phyloP scores from a whole-genome alignment of 2,113 vertebrate genomes.

The Cynopterus brachyotis region DNA sequence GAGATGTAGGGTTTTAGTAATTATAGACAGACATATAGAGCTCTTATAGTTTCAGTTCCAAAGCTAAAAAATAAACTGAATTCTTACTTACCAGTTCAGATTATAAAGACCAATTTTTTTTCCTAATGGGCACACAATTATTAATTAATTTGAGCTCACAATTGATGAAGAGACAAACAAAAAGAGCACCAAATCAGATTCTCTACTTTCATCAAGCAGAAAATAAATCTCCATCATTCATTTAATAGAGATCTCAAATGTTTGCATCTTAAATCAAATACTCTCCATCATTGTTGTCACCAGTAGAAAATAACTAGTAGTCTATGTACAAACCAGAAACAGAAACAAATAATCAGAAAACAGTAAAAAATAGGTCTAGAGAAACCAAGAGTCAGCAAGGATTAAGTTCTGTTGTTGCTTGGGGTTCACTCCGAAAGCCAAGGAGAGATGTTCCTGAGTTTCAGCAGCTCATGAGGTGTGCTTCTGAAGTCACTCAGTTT shows the following conservation, averaged over 20 bases:
- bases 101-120: not conserved
- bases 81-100: not conserved
- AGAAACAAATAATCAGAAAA: not conserved
- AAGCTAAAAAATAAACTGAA: not conserved
- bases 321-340: not conserved
- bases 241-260: not conserved
- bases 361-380: not conserved
- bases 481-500: not conserved
- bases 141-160: not conserved
- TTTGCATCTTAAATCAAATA: not conserved
- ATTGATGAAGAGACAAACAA: not conserved
- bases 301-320: not conserved
- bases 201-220: not conserved
- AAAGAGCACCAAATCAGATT: not conserved
- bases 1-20: not conserved
- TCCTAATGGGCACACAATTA: not conserved
- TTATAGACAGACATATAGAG: not conserved
- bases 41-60: not conserved
- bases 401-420: not conserved
- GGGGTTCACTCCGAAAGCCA: not conserved
- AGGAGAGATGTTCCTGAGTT: not conserved
- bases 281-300: not conserved
- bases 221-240: not conserved
- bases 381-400: not conserved
- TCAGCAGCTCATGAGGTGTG: rapidly evolving